Percentiles rank a stretch among this genome's conserved stretches.
Conservation (phyloP, 2,888 invertebrate genomes). For the Eristalis tenax region DNA sequence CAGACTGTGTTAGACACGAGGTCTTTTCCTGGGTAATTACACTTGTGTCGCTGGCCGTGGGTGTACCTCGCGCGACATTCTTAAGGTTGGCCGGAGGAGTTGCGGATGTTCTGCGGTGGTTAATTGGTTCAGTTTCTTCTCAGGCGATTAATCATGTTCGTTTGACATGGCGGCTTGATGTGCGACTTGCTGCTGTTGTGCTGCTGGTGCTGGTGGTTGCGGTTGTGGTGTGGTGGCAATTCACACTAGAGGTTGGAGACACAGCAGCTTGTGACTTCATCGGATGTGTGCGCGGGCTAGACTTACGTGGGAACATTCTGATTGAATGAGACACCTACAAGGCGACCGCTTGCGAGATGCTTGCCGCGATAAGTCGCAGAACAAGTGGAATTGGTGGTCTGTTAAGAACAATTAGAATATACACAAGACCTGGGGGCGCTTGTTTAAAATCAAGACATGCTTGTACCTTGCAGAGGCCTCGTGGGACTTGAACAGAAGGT, state of each 20-base stretch:
- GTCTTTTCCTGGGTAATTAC: constrained; percentile 39
- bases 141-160: constrained; percentile 55
- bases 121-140: constrained; percentile 20
- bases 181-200: constrained; percentile 55
- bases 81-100: constrained; percentile 19
- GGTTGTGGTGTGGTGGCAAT: constrained; percentile 36
- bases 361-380: not conserved
- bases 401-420: not conserved
- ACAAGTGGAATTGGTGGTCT: not conserved
- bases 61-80: not conserved
- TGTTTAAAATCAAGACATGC: not conserved
- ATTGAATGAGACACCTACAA: constrained; percentile 18
- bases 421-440: not conserved
- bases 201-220: constrained; percentile 7
- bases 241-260: constrained; percentile 20
- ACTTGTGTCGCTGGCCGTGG: constrained; percentile 6
- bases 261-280: not conserved
- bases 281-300: not conserved
- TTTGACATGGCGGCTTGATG: constrained; percentile 30
- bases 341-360: not conserved
- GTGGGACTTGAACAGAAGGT: not conserved
- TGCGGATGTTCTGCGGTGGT: constrained; percentile 2
- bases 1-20: constrained; percentile 2
- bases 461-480: not conserved
- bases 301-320: constrained; percentile 28